These are phyloP conservation scores for Tipula vernalis DNA, from an alignment of 2,888 invertebrate species.

Conservation along the genomic window DNA sequence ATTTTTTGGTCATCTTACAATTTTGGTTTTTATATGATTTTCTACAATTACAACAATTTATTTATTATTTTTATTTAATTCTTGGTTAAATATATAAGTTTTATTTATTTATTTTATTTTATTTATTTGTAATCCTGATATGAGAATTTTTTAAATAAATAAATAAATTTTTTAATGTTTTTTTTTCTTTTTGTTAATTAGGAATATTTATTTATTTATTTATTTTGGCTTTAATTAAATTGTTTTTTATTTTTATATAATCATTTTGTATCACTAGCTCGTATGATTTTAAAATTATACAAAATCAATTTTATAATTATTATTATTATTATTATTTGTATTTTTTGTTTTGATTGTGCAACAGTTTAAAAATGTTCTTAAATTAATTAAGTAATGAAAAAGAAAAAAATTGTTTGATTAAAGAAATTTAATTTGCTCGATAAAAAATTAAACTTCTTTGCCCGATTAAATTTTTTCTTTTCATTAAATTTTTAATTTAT, in stretches of 20 bases:
- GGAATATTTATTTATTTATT: not conserved
- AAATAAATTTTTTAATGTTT: not conserved
- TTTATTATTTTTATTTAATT: not conserved
- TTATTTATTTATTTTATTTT: not conserved
- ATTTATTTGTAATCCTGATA: not conserved
- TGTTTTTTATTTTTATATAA: not conserved
- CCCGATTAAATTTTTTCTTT: not conserved
- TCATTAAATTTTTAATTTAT: not conserved
- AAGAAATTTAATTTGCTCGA: constrained; percentile 4
- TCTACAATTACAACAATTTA: not conserved
- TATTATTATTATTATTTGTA: not conserved
- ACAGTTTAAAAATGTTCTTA: not conserved
- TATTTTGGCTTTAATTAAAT: not conserved
- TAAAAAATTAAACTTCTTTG: not conserved
- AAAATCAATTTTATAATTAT: not conserved
- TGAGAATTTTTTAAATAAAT: not conserved
- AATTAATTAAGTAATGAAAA: not conserved
- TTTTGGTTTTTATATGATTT: not conserved
- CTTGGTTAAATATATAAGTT: not conserved
- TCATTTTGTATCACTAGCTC: not conserved
- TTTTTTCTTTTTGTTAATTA: not conserved
- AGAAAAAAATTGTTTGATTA: not conserved
- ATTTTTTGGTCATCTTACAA: not conserved
- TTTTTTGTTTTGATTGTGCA: not conserved
- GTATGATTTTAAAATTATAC: constrained; percentile 4